These are phyloP conservation scores for Euleptes europaea DNA, from an alignment of 2,113 vertebrate genomes.

Conservation along the genomic window DNA sequence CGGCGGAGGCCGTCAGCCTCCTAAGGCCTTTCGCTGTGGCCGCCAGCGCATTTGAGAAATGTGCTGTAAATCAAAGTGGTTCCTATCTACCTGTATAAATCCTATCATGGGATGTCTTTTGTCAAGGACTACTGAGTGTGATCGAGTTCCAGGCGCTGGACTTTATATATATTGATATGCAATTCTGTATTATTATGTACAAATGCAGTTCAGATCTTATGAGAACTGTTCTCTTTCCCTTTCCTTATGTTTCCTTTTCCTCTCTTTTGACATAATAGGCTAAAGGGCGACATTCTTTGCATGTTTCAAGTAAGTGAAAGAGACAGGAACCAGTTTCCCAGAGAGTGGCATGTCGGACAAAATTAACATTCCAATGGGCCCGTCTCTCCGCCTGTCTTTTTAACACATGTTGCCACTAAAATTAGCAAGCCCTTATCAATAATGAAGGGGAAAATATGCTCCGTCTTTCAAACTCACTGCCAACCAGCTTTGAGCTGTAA, in stretches of 20 bases:
- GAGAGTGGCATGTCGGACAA: constrained; percentile 37
- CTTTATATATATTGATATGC: no score
- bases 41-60: no score
- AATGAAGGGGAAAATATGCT: neutral
- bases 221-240: neutral
- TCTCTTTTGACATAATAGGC: constrained; percentile 5
- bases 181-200: neutral
- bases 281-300: constrained; percentile 39
- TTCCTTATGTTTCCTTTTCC: neutral
- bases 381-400: neutral
- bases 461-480: neutral
- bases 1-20: no score
- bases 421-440: constrained; percentile 18
- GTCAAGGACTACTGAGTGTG: no score
- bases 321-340: constrained; percentile 53
- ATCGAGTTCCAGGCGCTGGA: no score
- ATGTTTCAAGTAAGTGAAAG: constrained; percentile 39
- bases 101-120: no score
- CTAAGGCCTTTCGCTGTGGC: no score
- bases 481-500: neutral
- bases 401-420: constrained; percentile 40
- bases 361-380: constrained; percentile 41
- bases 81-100: no score
- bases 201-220: no score
- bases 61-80: no score